Evolutionary conservation across 2,113 vertebrate species (phyloP).

Genomic region (Orientallactaga bullata): DNA sequence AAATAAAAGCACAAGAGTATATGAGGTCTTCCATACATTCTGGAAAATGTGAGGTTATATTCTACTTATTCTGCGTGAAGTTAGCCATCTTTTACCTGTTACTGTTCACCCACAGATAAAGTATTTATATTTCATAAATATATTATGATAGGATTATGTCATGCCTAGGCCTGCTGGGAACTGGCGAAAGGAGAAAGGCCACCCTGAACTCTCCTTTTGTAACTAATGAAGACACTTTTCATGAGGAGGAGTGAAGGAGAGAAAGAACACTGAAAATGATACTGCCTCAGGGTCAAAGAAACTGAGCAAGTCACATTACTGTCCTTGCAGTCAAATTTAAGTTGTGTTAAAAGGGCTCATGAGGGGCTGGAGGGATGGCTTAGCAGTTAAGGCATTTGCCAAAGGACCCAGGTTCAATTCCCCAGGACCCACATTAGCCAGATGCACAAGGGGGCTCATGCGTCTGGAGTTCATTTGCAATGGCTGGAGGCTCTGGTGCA

Average conservation of each 20-base stretch:
- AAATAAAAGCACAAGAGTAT: background rate
- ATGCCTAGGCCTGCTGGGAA: background rate
- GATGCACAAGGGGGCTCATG: too few relatives aligned
- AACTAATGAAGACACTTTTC: background rate
- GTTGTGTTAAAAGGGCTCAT: background rate
- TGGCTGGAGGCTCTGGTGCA: too few relatives aligned
- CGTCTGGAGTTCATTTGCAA: too few relatives aligned
- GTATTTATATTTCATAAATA: slow-evolving; percentile 20
- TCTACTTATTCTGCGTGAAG: background rate
- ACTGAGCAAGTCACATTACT: background rate
- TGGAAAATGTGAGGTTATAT: slow-evolving; percentile 30
- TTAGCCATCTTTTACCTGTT: background rate
- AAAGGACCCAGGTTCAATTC: too few relatives aligned
- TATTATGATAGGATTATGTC: background rate
- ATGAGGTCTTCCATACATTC: background rate
- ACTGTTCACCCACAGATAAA: slow-evolving; percentile 5
- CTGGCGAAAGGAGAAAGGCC: background rate
- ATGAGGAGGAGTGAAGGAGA: background rate
- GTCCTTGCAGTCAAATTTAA: background rate
- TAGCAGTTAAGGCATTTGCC: too few relatives aligned
- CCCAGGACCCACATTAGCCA: too few relatives aligned
- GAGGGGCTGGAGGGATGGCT: too few relatives aligned
- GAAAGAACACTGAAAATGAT: background rate
- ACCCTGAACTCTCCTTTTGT: background rate
- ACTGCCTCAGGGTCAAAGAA: background rate